A percentile compares a stretch with the other conserved stretches of the same genome.
Evolutionary conservation across 2,797 vertebrate genomes (phyloP).

Genomic region (Harpagifer antarcticus): DNA sequence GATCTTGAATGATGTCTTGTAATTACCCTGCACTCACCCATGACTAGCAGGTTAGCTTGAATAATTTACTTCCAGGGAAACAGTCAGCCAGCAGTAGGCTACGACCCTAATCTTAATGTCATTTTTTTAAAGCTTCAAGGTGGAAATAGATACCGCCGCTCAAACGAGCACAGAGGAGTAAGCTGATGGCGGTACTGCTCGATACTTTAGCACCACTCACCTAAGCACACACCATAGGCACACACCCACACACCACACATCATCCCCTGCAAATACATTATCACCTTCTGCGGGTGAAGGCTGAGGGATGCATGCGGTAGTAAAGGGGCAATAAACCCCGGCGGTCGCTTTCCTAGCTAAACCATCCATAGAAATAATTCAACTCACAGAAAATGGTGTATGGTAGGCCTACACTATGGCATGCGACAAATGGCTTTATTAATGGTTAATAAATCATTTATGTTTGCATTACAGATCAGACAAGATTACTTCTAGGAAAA

Average conservation of each 20-base stretch:
- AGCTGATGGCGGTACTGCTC: slow-evolving; percentile 36
- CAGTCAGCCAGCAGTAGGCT: slow-evolving; percentile 21
- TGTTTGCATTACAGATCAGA: not conserved
- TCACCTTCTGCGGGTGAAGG: slow-evolving; percentile 26
- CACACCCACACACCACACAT: slow-evolving; percentile 7
- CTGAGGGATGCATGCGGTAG: not conserved
- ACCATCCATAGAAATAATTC: not conserved
- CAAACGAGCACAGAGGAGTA: slow-evolving; percentile 30
- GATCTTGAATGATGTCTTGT: slow-evolving; percentile 51
- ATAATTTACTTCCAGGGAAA: slow-evolving; percentile 34
- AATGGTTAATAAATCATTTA: not conserved
- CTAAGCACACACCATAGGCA: slow-evolving; percentile 2
- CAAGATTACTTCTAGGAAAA: not conserved
- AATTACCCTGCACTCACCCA: slow-evolving; percentile 53
- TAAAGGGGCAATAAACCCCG: slow-evolving; percentile 1
- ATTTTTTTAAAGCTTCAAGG: slow-evolving; percentile 33
- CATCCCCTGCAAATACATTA: slow-evolving; percentile 21
- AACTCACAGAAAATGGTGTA: not conserved
- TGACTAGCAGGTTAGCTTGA: slow-evolving; percentile 45
- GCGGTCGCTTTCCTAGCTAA: not conserved
- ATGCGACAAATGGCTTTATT: not conserved
- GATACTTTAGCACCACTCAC: slow-evolving; percentile 17
- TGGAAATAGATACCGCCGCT: slow-evolving; percentile 40
- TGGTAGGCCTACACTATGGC: not conserved
- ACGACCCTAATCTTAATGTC: slow-evolving; percentile 34